phyloP scores from a whole-genome alignment of 1,140 invertebrate genomes.

The Cecropterus lyciades region DNA sequence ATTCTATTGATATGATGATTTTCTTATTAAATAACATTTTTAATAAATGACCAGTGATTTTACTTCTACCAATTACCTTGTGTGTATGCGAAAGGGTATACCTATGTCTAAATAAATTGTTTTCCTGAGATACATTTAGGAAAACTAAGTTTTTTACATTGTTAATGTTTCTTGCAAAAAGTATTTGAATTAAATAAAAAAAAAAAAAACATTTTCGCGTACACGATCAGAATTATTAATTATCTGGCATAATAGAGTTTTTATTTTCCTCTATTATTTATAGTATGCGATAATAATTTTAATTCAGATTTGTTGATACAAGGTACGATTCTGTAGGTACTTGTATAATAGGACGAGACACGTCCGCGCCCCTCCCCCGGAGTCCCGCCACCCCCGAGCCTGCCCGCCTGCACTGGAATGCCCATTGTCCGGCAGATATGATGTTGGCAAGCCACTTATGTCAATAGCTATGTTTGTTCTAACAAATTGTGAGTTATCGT shows the following conservation, averaged over 20 bases:
- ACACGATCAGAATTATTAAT: too few species aligned
- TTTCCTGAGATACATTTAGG: too few species aligned
- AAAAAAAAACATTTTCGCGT: too few species aligned
- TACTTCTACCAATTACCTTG: too few species aligned
- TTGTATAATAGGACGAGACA: constrained; percentile 55
- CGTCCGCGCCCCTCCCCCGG: constrained; percentile 22
- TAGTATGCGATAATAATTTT: constrained; percentile 31
- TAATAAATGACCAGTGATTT: not conserved
- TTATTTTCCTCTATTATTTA: not conserved
- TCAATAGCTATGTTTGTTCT: constrained; percentile 59
- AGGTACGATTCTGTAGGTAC: constrained; percentile 43
- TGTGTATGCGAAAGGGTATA: too few species aligned
- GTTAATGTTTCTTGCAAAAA: too few species aligned
- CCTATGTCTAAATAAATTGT: too few species aligned
- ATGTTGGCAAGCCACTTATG: constrained; percentile 65
- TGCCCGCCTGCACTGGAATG: constrained; percentile 56
- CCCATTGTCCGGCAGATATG: constrained; percentile 69
- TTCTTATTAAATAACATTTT: not conserved
- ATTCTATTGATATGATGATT: constrained; percentile 5
- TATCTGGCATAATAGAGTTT: too few species aligned
- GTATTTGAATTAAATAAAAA: too few species aligned
- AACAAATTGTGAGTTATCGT: constrained; percentile 40
- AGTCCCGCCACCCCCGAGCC: constrained; percentile 36
- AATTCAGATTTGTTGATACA: constrained; percentile 51
- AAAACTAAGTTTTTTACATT: too few species aligned